Evolutionary conservation across 2,888 invertebrate species (phyloP).

Genomic region (Blastobasis adustella): DNA sequence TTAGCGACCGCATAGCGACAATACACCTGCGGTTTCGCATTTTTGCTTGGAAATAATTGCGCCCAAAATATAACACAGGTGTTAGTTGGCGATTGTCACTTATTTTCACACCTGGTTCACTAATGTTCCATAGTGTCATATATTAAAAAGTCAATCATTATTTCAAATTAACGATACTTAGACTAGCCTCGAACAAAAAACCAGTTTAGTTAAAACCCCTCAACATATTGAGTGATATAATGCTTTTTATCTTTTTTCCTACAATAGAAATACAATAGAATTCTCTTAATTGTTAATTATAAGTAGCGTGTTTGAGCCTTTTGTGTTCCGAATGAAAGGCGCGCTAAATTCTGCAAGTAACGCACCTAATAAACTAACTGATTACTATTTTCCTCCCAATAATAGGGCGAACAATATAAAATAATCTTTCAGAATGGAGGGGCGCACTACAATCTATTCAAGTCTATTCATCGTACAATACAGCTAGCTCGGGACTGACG

Average conservation of each 20-base stretch:
- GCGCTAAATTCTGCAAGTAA: slow-evolving; percentile 59
- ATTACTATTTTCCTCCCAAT: slow-evolving; percentile 62
- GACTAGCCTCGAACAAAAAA: no score
- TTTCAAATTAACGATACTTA: no score
- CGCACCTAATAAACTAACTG: slow-evolving; percentile 63
- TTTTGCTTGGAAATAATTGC: no score
- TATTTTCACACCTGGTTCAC: no score
- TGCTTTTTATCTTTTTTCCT: no score
- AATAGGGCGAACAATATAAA: slow-evolving; percentile 59
- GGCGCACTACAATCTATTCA: slow-evolving; percentile 33
- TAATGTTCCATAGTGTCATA: no score
- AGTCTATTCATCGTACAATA: slow-evolving; percentile 34
- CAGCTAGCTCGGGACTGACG: slow-evolving; percentile 14
- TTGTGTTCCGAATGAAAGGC: slow-evolving; percentile 30
- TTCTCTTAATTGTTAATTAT: slow-evolving; percentile 21
- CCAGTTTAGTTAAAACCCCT: no score
- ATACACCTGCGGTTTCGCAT: no score
- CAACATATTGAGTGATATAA: no score
- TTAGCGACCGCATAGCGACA: neutral
- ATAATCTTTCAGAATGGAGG: slow-evolving; percentile 60
- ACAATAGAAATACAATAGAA: neutral
- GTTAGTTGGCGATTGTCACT: no score
- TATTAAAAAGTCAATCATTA: no score
- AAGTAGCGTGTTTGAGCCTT: slow-evolving; percentile 17
- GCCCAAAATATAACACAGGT: no score